Percentiles rank a stretch among this genome's conserved stretches.
phyloP scores from a whole-genome alignment of 2,797 vertebrate species.

The Peromyscus aztecus region DNA sequence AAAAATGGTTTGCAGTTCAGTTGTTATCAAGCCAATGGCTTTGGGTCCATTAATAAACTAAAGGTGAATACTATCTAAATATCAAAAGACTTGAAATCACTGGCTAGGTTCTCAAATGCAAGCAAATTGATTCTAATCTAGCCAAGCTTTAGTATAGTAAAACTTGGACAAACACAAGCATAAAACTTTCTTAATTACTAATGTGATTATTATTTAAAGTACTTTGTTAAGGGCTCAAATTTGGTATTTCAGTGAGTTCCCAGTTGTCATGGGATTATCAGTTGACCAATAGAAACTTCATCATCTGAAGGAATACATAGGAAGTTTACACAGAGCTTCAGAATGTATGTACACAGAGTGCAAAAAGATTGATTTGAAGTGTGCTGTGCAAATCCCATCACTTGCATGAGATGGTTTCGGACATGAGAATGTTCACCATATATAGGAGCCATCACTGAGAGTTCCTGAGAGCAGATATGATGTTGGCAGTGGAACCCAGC shows the following conservation, averaged over 20 bases:
- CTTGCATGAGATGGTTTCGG: neutral
- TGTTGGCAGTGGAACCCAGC: neutral
- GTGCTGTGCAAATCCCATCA: neutral
- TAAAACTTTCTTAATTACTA: neutral
- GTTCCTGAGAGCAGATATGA: neutral
- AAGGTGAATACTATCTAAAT: conserved; percentile 54
- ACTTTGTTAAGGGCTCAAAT: neutral
- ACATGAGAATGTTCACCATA: neutral
- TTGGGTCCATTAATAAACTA: conserved; percentile 14
- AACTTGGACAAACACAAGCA: neutral
- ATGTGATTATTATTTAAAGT: neutral
- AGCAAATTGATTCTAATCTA: conserved; percentile 54
- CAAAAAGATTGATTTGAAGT: neutral
- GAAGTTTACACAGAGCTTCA: neutral
- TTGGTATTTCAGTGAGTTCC: neutral
- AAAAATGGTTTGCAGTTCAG: conserved; percentile 11
- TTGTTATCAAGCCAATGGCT: neutral
- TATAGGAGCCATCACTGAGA: neutral
- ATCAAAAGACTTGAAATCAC: neutral
- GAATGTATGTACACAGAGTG: neutral
- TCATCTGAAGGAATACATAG: neutral
- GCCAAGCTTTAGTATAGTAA: neutral
- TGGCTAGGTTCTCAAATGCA: neutral
- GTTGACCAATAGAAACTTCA: neutral
- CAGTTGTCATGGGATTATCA: neutral